Evolutionary conservation across 2,888 invertebrate species (phyloP).

Genomic region (Branchipolynoe longqiensis): DNA sequence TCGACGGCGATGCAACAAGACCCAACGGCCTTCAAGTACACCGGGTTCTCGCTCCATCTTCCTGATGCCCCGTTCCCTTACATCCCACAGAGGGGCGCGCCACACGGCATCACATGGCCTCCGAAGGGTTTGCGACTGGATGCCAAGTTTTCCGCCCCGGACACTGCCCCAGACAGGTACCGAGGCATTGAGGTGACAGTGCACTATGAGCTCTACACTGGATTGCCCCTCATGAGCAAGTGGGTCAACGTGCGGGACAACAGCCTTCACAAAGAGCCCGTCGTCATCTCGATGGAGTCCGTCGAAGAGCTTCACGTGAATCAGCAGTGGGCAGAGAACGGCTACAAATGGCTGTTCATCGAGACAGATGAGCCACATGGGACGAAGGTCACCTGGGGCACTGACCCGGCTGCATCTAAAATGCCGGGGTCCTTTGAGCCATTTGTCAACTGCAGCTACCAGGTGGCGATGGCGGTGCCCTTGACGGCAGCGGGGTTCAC

Average conservation of each 20-base stretch:
- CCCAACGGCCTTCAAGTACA: conserved; percentile 64
- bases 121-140: conserved; percentile 64
- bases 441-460: conserved; percentile 62
- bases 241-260: conserved; percentile 62
- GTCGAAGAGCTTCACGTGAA: conserved; percentile 67
- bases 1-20: conserved; percentile 51
- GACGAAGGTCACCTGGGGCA: conserved; percentile 62
- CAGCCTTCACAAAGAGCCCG: conserved; percentile 11
- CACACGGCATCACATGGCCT: conserved; percentile 65
- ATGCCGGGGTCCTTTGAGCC: conserved; percentile 68
- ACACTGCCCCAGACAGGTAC: conserved; percentile 63
- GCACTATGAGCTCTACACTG: conserved; percentile 69
- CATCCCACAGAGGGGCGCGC: conserved; percentile 65
- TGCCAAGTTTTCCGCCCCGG: conserved; percentile 58
- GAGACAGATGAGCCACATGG: conserved; percentile 66
- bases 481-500: conserved; percentile 46
- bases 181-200: conserved; percentile 62
- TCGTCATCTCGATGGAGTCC: conserved; percentile 61
- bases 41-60: conserved; percentile 23
- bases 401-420: conserved; percentile 59
- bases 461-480: conserved; percentile 43
- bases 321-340: conserved; percentile 63
- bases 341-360: conserved; percentile 64
- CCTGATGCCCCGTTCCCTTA: conserved; percentile 66
- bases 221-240: conserved; percentile 67